Percentiles rank a stretch among this genome's conserved stretches.
phyloP scores from a whole-genome alignment of 2,113 vertebrate species.

The Butorides virescens region DNA sequence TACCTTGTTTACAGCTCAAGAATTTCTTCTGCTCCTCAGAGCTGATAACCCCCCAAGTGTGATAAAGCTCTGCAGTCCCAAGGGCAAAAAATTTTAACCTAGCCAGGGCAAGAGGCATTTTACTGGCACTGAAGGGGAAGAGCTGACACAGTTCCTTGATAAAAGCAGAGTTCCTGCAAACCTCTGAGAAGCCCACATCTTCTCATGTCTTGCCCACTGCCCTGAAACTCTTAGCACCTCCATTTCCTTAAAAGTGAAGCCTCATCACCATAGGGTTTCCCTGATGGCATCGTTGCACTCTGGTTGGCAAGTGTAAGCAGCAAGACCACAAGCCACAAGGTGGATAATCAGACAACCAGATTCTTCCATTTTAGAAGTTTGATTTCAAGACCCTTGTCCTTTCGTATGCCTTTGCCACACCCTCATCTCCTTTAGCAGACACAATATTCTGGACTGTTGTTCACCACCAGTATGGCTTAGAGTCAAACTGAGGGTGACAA shows the following conservation, averaged over 20 bases:
- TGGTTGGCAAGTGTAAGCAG: not conserved
- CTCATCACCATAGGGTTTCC: not conserved
- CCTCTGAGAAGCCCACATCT: not conserved
- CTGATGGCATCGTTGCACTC: fast-evolving
- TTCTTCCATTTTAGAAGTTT: not conserved
- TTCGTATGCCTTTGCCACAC: not conserved
- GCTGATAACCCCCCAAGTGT: not conserved
- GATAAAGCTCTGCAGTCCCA: not conserved
- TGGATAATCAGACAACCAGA: not conserved
- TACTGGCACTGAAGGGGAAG: not conserved
- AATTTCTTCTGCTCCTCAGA: not conserved
- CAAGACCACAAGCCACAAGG: not conserved
- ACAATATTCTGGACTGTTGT: not conserved
- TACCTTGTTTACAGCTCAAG: not conserved
- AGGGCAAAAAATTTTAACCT: not conserved
- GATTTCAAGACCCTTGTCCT: not conserved
- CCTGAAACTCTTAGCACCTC: not conserved
- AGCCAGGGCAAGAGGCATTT: not conserved
- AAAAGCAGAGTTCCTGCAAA: not conserved
- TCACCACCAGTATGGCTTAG: not conserved
- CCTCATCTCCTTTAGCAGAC: not conserved
- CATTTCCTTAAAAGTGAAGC: not conserved
- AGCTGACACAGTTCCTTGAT: not conserved
- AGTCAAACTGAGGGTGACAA: not conserved
- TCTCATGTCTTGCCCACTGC: not conserved